Percentiles rank a stretch among this genome's conserved stretches.
Evolutionary conservation across 1,140 invertebrate genomes (phyloP).

Genomic region (Anastrepha obliqua): DNA sequence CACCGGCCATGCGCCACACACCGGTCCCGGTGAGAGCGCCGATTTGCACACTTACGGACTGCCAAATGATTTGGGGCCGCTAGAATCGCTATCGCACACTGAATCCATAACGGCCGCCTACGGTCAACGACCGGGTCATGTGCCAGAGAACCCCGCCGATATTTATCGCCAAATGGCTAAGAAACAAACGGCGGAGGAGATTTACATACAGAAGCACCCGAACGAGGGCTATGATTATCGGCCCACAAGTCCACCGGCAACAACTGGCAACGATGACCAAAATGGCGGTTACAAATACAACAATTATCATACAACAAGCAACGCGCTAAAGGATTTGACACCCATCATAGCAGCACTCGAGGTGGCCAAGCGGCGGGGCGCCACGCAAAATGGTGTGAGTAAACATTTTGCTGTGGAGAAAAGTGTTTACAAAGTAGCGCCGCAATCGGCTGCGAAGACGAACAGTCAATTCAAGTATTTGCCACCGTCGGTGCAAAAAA

Average conservation of each 20-base stretch:
- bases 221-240: slow-evolving; percentile 71
- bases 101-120: slow-evolving; percentile 72
- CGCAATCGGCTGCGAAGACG: neutral
- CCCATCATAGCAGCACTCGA: slow-evolving; percentile 71
- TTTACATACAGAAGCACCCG: slow-evolving; percentile 70
- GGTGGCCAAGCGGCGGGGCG: slow-evolving; percentile 66
- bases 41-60: slow-evolving; percentile 60
- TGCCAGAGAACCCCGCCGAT: slow-evolving; percentile 61
- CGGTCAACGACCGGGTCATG: slow-evolving; percentile 44
- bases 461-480: slow-evolving; percentile 63
- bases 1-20: neutral
- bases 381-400: slow-evolving; percentile 53
- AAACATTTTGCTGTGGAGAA: slow-evolving; percentile 69
- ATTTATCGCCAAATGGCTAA: slow-evolving; percentile 72
- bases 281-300: slow-evolving; percentile 52
- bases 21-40: slow-evolving; percentile 54
- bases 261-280: neutral
- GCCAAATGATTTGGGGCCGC: slow-evolving; percentile 67
- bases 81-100: slow-evolving; percentile 71
- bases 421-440: slow-evolving; percentile 65
- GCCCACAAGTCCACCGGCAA: slow-evolving; percentile 54
- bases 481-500: slow-evolving; percentile 68
- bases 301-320: slow-evolving; percentile 59
- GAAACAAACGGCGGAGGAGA: slow-evolving; percentile 65
- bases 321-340: slow-evolving; percentile 67